Base-by-base conservation (phyloP, 2,113 vertebrate genomes). In the Xyrauchen texanus region DNA sequence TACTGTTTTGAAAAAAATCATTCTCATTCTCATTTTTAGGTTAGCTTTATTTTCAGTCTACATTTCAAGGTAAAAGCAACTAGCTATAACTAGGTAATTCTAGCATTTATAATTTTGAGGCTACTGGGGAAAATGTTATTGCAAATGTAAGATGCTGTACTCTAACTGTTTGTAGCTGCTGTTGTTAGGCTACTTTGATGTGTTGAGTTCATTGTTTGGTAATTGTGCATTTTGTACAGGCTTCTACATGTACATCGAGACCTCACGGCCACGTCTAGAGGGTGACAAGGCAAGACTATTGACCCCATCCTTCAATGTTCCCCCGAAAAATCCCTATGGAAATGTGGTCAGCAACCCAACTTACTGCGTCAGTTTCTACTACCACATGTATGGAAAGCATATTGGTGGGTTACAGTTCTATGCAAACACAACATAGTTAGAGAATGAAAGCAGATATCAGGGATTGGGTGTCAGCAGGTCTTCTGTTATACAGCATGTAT, bases 371-470 rank as follows among this genome's bases (percentile, higher is more conserved):
- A 93, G 95, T 85, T 98, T 98, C 93, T 98, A 94, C 90, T 98
- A 98, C 86, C 96, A 99, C 90, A 99, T 99, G 97, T 96, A 98
- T 78, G 97, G 97, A 78, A 96, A 96, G 75, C 96, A 98, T 89
- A 96, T 98, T 90, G 96, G 97, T 99, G 85, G 91, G 96, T 85
- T 34, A 45, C 12, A n/a, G 42, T 8, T n/a, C 15, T 15, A 53
- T 53, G 3, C 10, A 58, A 58, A 58, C n/a, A 6, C 2, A 49
- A 8, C 47, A 49, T 49, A 4, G 5, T 49, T 0, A 7, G 7
- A 49, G 8, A 49, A 0, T 5, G 21, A 57, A 5, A 57, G 4
- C 53, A n/a, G 12, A 12, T 34, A 34, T 34, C 21, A 34, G n/a
- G n/a, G n/a, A 1, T 34, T 3, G 21, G 55, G 13, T n/a, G 7